Evolutionary conservation across 2,888 invertebrate species (phyloP), one percentile per base, ranked within the genome.

Genomic region (Liodrosophila aerea): DNA sequence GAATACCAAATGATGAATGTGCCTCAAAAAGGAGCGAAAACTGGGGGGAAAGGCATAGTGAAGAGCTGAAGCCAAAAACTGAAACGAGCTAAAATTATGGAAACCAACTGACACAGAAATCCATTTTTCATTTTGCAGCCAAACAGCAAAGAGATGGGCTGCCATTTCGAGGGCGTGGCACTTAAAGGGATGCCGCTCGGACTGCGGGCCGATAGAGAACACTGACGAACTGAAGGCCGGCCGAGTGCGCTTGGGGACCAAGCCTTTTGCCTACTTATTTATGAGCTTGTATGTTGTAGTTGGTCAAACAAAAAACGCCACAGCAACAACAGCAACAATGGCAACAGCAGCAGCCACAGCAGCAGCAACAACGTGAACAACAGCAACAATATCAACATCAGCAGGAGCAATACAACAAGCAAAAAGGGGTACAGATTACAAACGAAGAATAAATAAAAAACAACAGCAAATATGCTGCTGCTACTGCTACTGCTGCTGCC

Each of bases 51-150:
- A 9, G 36, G 37, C 9, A 16, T n/a, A 7, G 0, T 2, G 18
- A 7, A 16, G 37, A 46, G 46, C 4, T 29, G 47, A 67, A 68
- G 66, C 52, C 45, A 51, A 64, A 56, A 57, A 53, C 52, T 50
- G 71, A 76, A 74, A 56, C 64, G 73, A 64, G 64, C 70, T 68
- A 36, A 81, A 81, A 81, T 81, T 81, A 82, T 85, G 82, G 78
- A 77, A 84, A 85, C 78, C 78, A 81, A 81, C 81, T 81, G 85
- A 85, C 81, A 81, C 78, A 81, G 82, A 81, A 81, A 85, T 81
- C 81, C 82, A 81, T 81, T 81, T 85, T 85, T 82, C 85, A 81
- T 84, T 85, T 84, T 64, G 22, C 81, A 73, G 54, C 70, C 71
- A 73, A 52, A 76, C 69, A 57, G 58, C 54, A 68, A 22, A 22